Percentiles rank a stretch among this genome's conserved stretches.
Evolutionary conservation across 2,888 invertebrate genomes (phyloP).

Genomic region (Trimorus sp.): DNA sequence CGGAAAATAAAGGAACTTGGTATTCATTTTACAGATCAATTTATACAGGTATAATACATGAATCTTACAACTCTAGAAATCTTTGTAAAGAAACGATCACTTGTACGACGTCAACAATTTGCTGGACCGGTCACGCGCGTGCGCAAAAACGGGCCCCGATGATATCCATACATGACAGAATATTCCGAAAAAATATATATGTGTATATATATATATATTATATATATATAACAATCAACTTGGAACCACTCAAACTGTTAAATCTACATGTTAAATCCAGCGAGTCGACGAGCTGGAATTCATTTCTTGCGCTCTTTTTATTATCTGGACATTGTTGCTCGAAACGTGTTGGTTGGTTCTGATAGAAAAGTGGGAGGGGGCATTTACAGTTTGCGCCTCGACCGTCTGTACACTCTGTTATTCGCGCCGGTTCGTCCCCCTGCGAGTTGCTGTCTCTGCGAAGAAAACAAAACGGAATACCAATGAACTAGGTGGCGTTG

Average conservation of each 20-base stretch:
- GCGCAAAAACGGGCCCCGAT: not conserved
- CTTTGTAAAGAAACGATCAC: constrained; percentile 67
- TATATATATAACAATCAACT: constrained; percentile 63
- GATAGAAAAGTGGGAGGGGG: constrained; percentile 27
- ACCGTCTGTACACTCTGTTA: not conserved
- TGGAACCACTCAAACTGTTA: constrained; percentile 57
- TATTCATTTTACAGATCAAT: constrained; percentile 45
- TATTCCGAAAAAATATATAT: constrained; percentile 61
- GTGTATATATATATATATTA: constrained; percentile 59
- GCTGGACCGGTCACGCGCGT: not conserved
- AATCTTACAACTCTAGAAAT: constrained; percentile 69
- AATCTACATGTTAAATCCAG: constrained; percentile 49
- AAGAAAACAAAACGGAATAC: constrained; percentile 36
- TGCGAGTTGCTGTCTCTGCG: not conserved
- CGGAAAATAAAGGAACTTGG: constrained; percentile 23
- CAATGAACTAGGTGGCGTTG: constrained; percentile 46
- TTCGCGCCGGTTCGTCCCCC: not conserved
- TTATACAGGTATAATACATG: constrained; percentile 77
- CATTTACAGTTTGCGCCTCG: too few species aligned
- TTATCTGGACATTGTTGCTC: constrained; percentile 25
- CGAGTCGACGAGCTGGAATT: constrained; percentile 18
- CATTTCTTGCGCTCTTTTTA: too few species aligned
- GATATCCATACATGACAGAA: constrained; percentile 60
- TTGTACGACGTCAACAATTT: constrained; percentile 66
- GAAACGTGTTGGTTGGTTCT: not conserved